Evolutionary conservation across 2,888 invertebrate species (phyloP).

Genomic region (Cantharis rufa): DNA sequence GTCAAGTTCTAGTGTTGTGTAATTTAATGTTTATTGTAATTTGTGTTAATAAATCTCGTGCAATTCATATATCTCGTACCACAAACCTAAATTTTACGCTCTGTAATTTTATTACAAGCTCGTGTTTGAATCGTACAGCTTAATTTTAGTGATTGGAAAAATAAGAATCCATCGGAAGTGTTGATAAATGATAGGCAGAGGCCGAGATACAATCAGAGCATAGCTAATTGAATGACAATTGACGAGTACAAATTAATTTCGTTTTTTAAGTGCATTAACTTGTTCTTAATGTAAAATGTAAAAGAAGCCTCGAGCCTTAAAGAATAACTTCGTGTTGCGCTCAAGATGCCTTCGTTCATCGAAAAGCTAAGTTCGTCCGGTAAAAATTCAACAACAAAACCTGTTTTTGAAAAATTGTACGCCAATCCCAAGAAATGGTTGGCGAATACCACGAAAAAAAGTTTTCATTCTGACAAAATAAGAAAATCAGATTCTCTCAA

Average conservation of each 20-base stretch:
- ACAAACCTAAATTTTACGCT: conserved; percentile 15
- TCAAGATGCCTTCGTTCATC: conserved; percentile 44
- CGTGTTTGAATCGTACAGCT: neutral
- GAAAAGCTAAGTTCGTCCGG: conserved; percentile 37
- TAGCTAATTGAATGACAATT: neutral
- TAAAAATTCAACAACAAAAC: conserved; percentile 38
- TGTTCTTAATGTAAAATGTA: neutral
- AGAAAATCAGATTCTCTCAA: conserved; percentile 29
- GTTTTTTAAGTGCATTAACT: neutral
- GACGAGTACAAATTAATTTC: neutral
- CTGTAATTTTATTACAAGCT: neutral
- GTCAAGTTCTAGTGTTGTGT: conserved; percentile 9
- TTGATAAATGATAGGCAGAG: neutral
- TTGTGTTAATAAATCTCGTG: neutral
- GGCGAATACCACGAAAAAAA: conserved; percentile 21
- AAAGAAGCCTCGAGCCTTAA: neutral
- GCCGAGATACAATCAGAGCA: neutral
- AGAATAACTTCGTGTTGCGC: neutral
- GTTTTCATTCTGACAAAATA: neutral
- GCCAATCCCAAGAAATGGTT: conserved; percentile 47
- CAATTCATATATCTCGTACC: neutral
- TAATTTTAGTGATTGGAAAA: conserved; percentile 3
- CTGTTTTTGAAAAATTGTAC: conserved; percentile 46
- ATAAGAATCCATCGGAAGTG: neutral
- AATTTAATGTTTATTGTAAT: neutral